Evolutionary conservation across 2,888 invertebrate genomes (phyloP).

Genomic region (Euzophera pinguis): DNA sequence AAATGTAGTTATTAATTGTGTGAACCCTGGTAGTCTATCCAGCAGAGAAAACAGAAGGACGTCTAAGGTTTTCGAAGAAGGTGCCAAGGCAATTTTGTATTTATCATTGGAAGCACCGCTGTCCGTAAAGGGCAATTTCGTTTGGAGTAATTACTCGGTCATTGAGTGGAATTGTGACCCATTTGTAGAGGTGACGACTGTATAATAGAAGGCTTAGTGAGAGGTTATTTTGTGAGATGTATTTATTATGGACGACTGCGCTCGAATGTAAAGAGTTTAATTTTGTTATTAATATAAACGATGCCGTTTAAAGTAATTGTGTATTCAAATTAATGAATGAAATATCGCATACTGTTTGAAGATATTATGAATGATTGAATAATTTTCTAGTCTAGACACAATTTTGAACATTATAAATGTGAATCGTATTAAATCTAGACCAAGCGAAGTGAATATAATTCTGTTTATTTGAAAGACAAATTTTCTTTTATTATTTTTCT

Average conservation of each 20-base stretch:
- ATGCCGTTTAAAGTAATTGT: not conserved
- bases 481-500: too few relatives aligned
- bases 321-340: constrained; percentile 1
- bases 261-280: constrained; percentile 10
- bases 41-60: constrained; percentile 57
- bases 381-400: constrained; percentile 1
- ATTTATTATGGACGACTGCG: constrained; percentile 5
- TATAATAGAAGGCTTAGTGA: constrained; percentile 31
- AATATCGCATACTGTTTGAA: not conserved
- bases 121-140: constrained; percentile 67
- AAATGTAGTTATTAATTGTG: constrained; percentile 64
- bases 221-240: not conserved
- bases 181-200: constrained; percentile 66
- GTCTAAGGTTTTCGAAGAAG: constrained; percentile 60
- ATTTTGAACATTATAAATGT: not conserved
- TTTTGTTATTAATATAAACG: constrained; percentile 1
- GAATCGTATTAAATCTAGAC: not conserved
- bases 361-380: not conserved
- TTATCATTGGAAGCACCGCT: constrained; percentile 66
- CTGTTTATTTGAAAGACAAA: too few relatives aligned
- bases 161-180: constrained; percentile 72
- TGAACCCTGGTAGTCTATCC: constrained; percentile 61
- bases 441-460: too few relatives aligned
- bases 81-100: constrained; percentile 67
- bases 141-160: constrained; percentile 73